Conservation (phyloP, 2,113 vertebrate species). For the Pteronura brasiliensis region DNA sequence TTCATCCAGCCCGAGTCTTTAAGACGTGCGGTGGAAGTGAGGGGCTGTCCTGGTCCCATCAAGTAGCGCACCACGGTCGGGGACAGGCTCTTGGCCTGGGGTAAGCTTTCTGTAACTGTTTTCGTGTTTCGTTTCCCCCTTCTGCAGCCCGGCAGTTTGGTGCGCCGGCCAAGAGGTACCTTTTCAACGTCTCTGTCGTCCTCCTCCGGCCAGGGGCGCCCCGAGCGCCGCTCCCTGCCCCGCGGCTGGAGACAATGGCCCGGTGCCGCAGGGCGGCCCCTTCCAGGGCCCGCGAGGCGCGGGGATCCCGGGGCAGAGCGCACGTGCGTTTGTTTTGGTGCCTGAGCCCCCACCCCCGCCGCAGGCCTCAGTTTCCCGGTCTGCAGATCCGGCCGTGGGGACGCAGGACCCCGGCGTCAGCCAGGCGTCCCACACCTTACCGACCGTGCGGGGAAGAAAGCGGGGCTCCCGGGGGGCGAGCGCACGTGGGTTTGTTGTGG, state of each 20-base stretch:
- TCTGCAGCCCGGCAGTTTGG: neutral
- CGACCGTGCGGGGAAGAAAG: neutral
- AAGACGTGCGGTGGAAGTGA: neutral
- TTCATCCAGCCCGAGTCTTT: neutral
- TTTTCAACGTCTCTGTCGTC: neutral
- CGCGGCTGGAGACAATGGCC: slow-evolving; percentile 25
- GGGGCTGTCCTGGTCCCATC: neutral
- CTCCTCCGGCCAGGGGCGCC: neutral
- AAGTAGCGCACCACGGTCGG: neutral
- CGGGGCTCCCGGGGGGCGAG: neutral
- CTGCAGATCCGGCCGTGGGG: neutral
- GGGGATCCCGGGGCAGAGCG: neutral
- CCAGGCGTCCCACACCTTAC: neutral
- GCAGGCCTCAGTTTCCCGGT: neutral
- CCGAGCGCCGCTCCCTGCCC: neutral
- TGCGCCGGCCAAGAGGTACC: neutral
- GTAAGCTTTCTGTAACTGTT: neutral
- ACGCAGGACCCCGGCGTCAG: neutral
- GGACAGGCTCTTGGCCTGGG: neutral
- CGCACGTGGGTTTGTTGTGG: slow-evolving; percentile 72
- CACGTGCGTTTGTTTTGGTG: slow-evolving; percentile 68
- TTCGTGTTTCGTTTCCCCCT: neutral
- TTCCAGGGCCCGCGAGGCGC: neutral
- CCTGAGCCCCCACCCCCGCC: neutral
- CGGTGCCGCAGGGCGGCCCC: neutral